Conservation (phyloP, 2,888 invertebrate genomes). For the Cephus rjabovi region DNA sequence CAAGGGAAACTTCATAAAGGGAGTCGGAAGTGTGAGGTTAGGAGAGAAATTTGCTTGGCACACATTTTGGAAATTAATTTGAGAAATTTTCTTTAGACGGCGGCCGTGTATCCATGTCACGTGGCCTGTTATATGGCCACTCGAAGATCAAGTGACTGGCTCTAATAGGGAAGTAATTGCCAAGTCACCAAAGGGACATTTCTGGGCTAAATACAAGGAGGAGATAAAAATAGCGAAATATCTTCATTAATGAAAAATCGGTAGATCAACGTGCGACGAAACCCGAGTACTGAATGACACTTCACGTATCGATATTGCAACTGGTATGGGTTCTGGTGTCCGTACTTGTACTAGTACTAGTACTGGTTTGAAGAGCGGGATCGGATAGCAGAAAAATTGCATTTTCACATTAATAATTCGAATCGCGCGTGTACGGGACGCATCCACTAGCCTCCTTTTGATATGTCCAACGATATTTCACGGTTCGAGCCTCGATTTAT, state of each 20-base stretch:
- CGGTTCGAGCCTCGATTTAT: slow-evolving; percentile 5
- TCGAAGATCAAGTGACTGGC: not conserved
- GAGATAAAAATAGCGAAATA: not conserved
- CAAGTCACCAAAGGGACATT: not conserved
- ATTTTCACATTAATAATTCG: slow-evolving; percentile 6
- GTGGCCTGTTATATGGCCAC: not conserved
- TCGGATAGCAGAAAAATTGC: slow-evolving; percentile 1
- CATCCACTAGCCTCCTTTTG: not conserved
- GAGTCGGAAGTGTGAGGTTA: not conserved
- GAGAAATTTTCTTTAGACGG: not conserved
- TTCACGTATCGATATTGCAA: not conserved
- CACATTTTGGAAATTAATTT: not conserved
- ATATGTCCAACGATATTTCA: slow-evolving; percentile 7
- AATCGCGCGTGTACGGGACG: slow-evolving; percentile 7
- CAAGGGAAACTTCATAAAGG: not conserved
- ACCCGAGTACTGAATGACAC: not conserved
- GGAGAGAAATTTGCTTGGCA: not conserved
- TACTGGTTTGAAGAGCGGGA: not conserved
- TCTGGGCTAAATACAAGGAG: not conserved
- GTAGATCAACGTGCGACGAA: not conserved
- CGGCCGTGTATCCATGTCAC: not conserved
- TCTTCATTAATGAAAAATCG: not conserved
- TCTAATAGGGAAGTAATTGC: not conserved
- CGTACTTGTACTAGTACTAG: too few relatives aligned
- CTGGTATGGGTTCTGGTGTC: not conserved